Evolutionary conservation across 2,888 invertebrate species (phyloP), one percentile per base, ranked within the genome.

Genomic region (Junonia oenone): DNA sequence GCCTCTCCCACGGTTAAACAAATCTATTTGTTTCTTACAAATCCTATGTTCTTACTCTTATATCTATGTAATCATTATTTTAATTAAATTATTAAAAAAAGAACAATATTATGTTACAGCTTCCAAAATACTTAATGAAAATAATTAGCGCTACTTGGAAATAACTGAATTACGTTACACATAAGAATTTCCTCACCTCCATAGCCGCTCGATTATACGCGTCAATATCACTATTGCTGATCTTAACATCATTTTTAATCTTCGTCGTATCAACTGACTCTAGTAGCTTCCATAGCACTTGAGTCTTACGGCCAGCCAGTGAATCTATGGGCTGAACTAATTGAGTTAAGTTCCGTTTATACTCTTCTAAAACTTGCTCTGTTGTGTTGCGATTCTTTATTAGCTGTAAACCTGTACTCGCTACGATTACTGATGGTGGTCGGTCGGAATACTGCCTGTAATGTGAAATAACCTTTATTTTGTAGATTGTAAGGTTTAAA

Each of bases 171-270:
- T n/a, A n/a, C n/a, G n/a, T n/a, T n/a, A n/a, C n/a, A n/a, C n/a
- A n/a, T n/a, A n/a, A n/a, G n/a, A n/a, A n/a, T n/a, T n/a, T n/a
- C n/a, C n/a, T n/a, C n/a, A n/a, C n/a, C 87, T 95, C 95, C 63
- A 94, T 91, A 14, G 97, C 96, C 33, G 95, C 97, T 75, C 92
- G 93, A 76, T 98, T 98, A 72, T 97, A 97, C 4, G 94, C 88
- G 78, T 98, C 97, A 66, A 98, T 95, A 73, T 96, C 95, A 63
- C 92, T 93, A 79, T 98, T 98, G 52, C 93, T 95, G 31, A 98
- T 93, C 75, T 92, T 91, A 51, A 93, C 92, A 19, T 93, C 91
- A 22, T 91, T 85, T 27, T 91, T 90, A 50, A 97, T 73, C 72
- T 95, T 95, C 43, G 92, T 92, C 45, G 89, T 89, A 33, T 94